Conservation (phyloP, 2,113 vertebrate species). For the Scolopax mira region DNA sequence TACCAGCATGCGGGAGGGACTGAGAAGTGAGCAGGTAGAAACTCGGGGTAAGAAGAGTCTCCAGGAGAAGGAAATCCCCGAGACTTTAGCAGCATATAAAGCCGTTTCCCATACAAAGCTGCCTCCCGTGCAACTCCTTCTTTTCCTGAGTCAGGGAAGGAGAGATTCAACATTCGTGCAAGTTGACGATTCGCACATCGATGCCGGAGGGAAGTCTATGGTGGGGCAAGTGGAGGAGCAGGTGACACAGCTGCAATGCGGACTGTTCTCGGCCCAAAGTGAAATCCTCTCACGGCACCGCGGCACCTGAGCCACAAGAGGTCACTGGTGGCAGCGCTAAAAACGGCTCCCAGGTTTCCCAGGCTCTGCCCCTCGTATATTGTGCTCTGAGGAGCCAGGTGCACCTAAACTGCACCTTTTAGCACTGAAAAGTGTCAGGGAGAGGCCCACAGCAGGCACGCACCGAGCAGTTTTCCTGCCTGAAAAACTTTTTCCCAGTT, state of each 20-base stretch:
- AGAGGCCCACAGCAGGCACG: fast-evolving
- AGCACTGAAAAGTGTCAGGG: background rate
- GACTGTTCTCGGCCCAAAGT: background rate
- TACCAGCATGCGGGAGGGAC: background rate
- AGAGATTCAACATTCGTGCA: background rate
- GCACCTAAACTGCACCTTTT: too few relatives aligned
- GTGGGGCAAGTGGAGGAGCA: background rate
- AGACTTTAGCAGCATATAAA: background rate
- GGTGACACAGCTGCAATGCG: background rate
- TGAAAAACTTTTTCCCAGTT: too few relatives aligned
- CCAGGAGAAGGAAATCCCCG: background rate
- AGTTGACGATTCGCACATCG: fast-evolving
- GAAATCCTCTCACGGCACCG: background rate
- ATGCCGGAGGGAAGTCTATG: background rate
- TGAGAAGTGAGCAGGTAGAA: background rate
- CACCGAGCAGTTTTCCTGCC: background rate
- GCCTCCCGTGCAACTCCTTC: background rate
- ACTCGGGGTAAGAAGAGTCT: background rate
- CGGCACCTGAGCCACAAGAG: background rate
- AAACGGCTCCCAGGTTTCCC: background rate
- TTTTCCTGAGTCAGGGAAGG: background rate
- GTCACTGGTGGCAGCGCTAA: background rate
- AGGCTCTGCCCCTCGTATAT: fast-evolving
- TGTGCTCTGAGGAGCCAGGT: background rate
- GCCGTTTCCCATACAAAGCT: background rate